Evolutionary conservation across 2,113 vertebrate genomes (phyloP), one percentile per base, ranked within the genome.

Genomic region (Xyrauchen texanus): DNA sequence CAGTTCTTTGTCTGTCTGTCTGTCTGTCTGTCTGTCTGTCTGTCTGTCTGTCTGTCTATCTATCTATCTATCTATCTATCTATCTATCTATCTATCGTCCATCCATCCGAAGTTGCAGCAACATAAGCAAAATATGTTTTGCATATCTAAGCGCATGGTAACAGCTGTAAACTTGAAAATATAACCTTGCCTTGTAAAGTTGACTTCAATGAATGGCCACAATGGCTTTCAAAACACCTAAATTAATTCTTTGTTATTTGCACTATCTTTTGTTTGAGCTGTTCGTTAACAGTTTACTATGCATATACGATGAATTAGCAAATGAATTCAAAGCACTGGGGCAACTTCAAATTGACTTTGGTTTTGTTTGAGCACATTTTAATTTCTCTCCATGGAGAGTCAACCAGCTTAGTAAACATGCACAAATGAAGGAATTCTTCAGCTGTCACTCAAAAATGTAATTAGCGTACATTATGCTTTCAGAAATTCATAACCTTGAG

Each of bases 321-420:
- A 88, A 78, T 82, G 62, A 84, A 84, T 87, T 82, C 66, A 74
- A 82, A 86, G 77, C 84, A 80, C 84, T 58, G 53, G 80, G 64
- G 81, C 45, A 72, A 88, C 89, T 87, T 91, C 86, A 90, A 89
- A 89, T 90, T 85, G 81, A 86, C 83, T 68, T 74, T 60, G 80
- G 84, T 84, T 83, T 81, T 82, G 70, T 86, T 84, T 74, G 68
- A 63, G 63, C 58, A 84, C 53, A 79, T 90, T 90, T 90, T 82
- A 87, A 89, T 90, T 80, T 85, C 78, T 85, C 76, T 58, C 78
- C 76, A 72, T 13, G 64, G 71, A 81, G 85, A 46, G 12, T 53
- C 64, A 81, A 88, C 83, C 82, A 82, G 84, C 80, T 88, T 53
- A 7, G 87, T 88, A 89, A 87, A 86, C 82, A 87, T 68, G 15